phyloP scores from a whole-genome alignment of 2,797 vertebrate species.

The Enteromius paludinosus region DNA sequence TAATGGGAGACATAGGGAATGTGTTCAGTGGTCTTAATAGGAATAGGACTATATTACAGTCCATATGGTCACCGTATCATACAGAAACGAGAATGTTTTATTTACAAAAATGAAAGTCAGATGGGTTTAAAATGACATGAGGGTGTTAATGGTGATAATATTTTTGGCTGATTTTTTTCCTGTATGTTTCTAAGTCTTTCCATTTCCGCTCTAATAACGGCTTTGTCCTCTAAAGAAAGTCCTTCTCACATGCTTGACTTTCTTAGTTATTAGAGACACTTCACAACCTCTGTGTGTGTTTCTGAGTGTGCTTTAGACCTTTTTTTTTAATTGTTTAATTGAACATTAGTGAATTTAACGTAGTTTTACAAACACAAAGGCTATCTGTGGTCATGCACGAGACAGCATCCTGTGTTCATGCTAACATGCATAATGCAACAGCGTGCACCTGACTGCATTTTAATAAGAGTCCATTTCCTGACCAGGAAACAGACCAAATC shows the following conservation, averaged over 20 bases:
- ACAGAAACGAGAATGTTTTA: not conserved
- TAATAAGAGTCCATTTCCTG: constrained; percentile 56
- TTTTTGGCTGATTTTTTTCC: constrained; percentile 1
- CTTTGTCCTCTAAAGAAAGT: constrained; percentile 67
- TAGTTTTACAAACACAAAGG: not conserved
- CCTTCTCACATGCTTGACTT: constrained; percentile 66
- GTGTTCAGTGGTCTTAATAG: not conserved
- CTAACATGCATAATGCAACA: constrained; percentile 63
- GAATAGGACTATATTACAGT: not conserved
- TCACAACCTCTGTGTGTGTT: not conserved
- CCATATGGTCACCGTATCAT: not conserved
- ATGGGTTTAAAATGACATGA: not conserved
- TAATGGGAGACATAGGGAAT: not conserved
- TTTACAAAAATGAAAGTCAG: not conserved
- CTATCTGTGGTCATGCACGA: not conserved
- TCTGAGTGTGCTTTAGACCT: constrained; percentile 30
- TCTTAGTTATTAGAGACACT: constrained; percentile 75
- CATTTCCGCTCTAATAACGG: constrained; percentile 75
- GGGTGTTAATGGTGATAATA: not conserved
- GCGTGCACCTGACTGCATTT: constrained; percentile 35
- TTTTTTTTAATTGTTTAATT: no score
- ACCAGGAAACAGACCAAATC: constrained; percentile 62
- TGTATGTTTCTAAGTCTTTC: not conserved
- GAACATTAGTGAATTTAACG: not conserved
- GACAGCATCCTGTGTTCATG: constrained; percentile 48